These are phyloP conservation scores for Parthenolecanium corni DNA, from an alignment of 2,888 invertebrate genomes.

Conservation along the genomic window DNA sequence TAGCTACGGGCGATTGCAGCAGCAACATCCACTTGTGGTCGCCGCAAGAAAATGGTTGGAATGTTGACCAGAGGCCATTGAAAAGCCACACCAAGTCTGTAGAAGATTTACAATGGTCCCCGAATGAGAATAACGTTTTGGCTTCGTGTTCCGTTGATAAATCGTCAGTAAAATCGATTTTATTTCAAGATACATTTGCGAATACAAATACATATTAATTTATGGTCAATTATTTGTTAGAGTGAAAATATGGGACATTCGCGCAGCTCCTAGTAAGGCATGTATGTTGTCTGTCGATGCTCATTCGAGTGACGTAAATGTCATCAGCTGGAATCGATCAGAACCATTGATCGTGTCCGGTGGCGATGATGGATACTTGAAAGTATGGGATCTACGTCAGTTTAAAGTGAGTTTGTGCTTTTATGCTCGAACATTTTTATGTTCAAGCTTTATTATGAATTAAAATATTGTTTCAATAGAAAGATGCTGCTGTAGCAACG, in stretches of 20 bases:
- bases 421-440: neutral
- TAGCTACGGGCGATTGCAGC: slow-evolving; percentile 89
- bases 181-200: neutral
- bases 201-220: too few species aligned
- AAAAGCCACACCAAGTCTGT: slow-evolving; percentile 83
- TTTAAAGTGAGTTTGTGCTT: slow-evolving; percentile 42
- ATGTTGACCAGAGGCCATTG: slow-evolving; percentile 78
- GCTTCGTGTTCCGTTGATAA: slow-evolving; percentile 82
- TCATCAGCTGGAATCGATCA: slow-evolving; percentile 88
- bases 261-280: slow-evolving; percentile 73
- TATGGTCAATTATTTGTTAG: slow-evolving; percentile 37
- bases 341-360: slow-evolving; percentile 88
- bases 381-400: slow-evolving; percentile 90
- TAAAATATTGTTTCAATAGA: slow-evolving; percentile 36
- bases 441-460: neutral
- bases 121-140: slow-evolving; percentile 76
- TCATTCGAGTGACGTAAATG: slow-evolving; percentile 89
- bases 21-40: slow-evolving; percentile 91
- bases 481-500: slow-evolving; percentile 64
- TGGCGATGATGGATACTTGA: slow-evolving; percentile 89
- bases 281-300: slow-evolving; percentile 84
- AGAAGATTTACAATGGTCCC: slow-evolving; percentile 98
- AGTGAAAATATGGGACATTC: slow-evolving; percentile 90
- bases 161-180: slow-evolving; percentile 40
- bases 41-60: slow-evolving; percentile 67